A percentile compares a stretch with the other conserved stretches of the same genome.
These are phyloP conservation scores for Microtus oregoni DNA, from an alignment of 2,113 vertebrate species.

Conservation along the genomic window DNA sequence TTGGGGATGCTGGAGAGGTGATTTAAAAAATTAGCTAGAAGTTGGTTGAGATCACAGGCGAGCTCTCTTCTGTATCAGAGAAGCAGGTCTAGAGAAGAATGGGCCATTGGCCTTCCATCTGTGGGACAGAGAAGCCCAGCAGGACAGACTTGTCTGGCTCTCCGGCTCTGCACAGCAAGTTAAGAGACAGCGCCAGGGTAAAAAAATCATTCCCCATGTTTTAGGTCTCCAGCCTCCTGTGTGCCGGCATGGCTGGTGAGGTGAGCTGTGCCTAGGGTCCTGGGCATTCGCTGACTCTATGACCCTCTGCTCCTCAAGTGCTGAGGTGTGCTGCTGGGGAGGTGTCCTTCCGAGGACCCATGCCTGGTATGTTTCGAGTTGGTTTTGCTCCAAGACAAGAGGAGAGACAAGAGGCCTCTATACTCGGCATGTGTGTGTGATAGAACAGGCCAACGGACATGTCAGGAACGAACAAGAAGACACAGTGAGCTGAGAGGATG, in stretches of 20 bases:
- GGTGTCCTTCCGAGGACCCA: not conserved
- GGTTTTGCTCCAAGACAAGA: not conserved
- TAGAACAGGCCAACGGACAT: not conserved
- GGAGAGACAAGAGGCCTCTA: not conserved
- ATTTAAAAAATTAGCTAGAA: not conserved
- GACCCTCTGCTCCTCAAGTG: not conserved
- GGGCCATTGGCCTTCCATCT: not conserved
- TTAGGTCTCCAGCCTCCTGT: not conserved
- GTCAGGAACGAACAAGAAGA: not conserved
- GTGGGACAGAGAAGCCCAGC: not conserved
- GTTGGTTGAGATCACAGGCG: not conserved
- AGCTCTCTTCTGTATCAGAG: not conserved
- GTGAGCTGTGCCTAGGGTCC: not conserved
- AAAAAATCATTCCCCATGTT: not conserved
- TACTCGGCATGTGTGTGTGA: not conserved
- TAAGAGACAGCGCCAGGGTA: not conserved
- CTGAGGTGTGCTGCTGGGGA: too few species aligned
- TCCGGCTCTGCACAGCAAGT: not conserved
- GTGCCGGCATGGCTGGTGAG: not conserved
- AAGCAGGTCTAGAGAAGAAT: not conserved
- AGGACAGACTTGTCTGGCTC: not conserved
- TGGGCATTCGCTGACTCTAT: not conserved
- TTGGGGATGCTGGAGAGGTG: not conserved
- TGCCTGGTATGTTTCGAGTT: not conserved
- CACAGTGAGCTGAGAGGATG: not conserved